Evolutionary conservation across 2,888 invertebrate species (phyloP), one percentile per base, ranked within the genome.

Genomic region (Tetragonula carbonaria): DNA sequence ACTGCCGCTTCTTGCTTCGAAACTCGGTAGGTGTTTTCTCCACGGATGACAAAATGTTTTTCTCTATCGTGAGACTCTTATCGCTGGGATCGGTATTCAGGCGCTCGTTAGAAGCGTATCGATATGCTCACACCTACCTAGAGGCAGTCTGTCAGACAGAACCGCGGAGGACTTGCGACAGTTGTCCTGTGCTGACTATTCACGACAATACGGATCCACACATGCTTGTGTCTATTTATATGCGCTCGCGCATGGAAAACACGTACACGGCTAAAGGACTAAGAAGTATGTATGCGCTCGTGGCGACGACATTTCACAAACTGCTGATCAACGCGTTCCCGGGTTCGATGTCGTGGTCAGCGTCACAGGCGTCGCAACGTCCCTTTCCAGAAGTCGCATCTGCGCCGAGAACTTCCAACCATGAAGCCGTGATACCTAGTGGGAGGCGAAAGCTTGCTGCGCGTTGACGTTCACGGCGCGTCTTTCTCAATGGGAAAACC

Each of bases 401-500:
- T 91, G 91, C 90, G 90, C 91, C 88, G 86, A 90, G 88, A 82
- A 87, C 84, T 74, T 68, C 85, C 78, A 77, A 79, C 80, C 80
- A 71, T 80, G 80, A 80, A 76, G 50, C 78, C 57, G 28, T 28
- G 59, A 21, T 13, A 70, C 33, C 74, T 73, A 63, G 88, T 87
- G 89, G 87, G 89, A 88, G 88, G 71, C 55, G 76, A 73, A 70
- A 67, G 68, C 70, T 68, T 53, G 55, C 13, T 57, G 67, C 28
- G 67, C 74, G 23, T 51, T 80, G 78, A 80, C 85, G 85, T 85
- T 80, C 85, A 85, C 85, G 63, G 0, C 62, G 67, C 18, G 45
- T 45, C 33, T 72, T 72, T 68, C 50, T 72, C 74, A 70, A 77
- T 73, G 73, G 73, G 57, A 16, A 28, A 76, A 68, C 33, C 38